These are phyloP conservation scores for Nothobranchius furzeri DNA, from an alignment of 2,113 vertebrate genomes.

Conservation along the genomic window DNA sequence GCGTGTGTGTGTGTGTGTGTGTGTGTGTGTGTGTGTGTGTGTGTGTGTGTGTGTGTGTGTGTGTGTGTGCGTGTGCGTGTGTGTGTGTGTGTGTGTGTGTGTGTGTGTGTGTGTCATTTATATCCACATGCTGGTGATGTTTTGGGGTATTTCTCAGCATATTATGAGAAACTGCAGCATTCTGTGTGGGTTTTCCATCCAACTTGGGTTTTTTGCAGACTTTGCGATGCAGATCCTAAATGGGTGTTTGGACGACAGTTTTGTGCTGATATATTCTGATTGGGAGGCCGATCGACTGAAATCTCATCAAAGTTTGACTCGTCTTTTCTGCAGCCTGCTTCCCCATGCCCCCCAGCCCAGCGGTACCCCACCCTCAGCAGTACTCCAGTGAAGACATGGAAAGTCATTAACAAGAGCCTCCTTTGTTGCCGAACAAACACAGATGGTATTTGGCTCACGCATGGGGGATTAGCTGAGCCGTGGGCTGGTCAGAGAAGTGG, in stretches of 20 bases:
- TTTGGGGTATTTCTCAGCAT: too few species aligned
- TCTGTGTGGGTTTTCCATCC: too few species aligned
- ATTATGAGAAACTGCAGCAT: too few species aligned
- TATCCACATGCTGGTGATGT: too few species aligned
- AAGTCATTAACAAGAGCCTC: slow-evolving; percentile 82
- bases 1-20: too few species aligned
- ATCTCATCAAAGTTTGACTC: slow-evolving; percentile 31
- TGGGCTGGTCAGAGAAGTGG: slow-evolving; percentile 63
- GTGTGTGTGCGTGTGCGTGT: too few species aligned
- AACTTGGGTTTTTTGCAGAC: neutral
- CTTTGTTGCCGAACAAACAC: slow-evolving; percentile 83
- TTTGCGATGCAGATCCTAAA: neutral
- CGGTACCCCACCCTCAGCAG: slow-evolving; percentile 38
- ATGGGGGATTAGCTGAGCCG: slow-evolving; percentile 80
- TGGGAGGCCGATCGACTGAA: neutral
- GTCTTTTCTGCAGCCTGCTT: slow-evolving; percentile 44
- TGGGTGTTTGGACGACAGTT: too few species aligned
- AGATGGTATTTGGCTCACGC: slow-evolving; percentile 83
- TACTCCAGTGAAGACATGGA: slow-evolving; percentile 79
- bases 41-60: too few species aligned
- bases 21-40: too few species aligned
- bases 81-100: too few species aligned
- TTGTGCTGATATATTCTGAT: neutral
- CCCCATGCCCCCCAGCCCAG: slow-evolving; percentile 3
- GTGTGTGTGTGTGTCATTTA: too few species aligned